Conservation (phyloP, 2,888 invertebrate genomes). For the Tinea pellionella region DNA sequence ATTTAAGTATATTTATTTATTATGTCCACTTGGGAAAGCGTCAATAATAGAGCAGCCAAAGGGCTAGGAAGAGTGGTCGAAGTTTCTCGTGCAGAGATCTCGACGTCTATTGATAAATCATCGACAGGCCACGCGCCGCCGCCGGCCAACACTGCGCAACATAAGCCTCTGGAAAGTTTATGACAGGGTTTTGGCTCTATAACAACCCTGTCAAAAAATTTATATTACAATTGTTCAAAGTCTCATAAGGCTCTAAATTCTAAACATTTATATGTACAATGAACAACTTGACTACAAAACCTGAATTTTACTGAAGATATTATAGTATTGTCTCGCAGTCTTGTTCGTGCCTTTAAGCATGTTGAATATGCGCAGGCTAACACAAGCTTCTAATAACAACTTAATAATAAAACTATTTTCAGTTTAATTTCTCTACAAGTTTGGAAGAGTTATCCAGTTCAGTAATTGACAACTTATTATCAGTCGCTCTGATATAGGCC, state of each 20-base stretch:
- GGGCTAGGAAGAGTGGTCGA: constrained; percentile 44
- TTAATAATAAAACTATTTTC: background rate
- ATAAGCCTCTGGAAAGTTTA: background rate
- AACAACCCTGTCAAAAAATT: background rate
- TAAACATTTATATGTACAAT: background rate
- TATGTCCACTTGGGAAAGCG: background rate
- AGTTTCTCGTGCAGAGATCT: constrained; percentile 50
- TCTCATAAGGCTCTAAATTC: too few relatives aligned
- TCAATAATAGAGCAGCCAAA: background rate
- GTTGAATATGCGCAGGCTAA: background rate
- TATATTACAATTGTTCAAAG: background rate
- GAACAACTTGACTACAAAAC: background rate
- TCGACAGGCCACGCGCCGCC: constrained; percentile 61
- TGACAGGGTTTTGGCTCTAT: background rate
- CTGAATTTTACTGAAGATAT: background rate
- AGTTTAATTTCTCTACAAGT: background rate
- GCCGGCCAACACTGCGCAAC: constrained; percentile 25
- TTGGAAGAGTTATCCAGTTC: background rate
- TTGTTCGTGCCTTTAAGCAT: background rate
- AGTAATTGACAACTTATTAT: background rate
- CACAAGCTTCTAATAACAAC: background rate
- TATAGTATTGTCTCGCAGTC: background rate
- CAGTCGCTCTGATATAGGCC: background rate
- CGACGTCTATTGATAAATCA: constrained; percentile 59
- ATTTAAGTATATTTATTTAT: background rate